Conservation (phyloP, 2,888 invertebrate genomes). For the Hylaea fasciaria region DNA sequence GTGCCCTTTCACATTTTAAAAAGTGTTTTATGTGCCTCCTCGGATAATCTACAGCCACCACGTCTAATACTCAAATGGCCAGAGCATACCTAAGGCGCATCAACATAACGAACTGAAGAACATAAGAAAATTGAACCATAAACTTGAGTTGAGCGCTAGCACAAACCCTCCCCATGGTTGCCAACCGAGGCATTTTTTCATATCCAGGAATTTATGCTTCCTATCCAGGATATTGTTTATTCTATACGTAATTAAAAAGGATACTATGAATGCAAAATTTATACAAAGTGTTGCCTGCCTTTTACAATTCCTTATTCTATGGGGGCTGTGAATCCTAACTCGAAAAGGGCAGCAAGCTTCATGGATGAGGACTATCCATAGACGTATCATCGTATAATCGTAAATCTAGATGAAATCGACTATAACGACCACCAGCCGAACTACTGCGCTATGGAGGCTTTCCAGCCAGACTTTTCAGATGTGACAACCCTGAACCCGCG, state of each 20-base stretch:
- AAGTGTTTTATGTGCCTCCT: constrained; percentile 11
- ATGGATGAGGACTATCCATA: no score
- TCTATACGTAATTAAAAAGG: no score
- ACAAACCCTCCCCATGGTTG: constrained; percentile 5
- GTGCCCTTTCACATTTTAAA: no score
- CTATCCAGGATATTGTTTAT: no score
- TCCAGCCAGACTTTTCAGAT: not conserved
- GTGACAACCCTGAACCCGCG: constrained; percentile 20
- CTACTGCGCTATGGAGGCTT: not conserved
- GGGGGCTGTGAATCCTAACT: no score
- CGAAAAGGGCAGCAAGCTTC: no score
- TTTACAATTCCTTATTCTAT: no score
- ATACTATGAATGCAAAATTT: no score
- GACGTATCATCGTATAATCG: no score
- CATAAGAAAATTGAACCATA: constrained; percentile 39
- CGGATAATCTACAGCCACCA: constrained; percentile 15
- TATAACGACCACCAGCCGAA: not conserved
- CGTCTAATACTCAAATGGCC: constrained; percentile 24
- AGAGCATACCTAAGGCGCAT: constrained; percentile 21
- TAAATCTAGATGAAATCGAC: no score
- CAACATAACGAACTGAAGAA: constrained; percentile 35
- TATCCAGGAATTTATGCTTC: not conserved
- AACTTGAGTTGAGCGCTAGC: constrained; percentile 16
- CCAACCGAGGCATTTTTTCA: not conserved
- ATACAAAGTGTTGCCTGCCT: no score